Conservation (phyloP, 2,113 vertebrate genomes). For the Eolophus roseicapilla region DNA sequence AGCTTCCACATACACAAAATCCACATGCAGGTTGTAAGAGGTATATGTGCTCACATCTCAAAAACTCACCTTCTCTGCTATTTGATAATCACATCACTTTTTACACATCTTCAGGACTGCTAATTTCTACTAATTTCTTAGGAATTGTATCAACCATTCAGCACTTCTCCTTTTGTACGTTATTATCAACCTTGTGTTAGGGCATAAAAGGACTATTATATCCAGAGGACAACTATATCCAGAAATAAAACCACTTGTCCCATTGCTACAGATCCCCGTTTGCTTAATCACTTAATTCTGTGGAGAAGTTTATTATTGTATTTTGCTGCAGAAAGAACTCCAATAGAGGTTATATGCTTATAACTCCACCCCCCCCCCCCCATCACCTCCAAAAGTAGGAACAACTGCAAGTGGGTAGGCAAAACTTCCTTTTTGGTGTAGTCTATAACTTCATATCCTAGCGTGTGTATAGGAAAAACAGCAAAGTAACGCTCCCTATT, state of each 20-base stretch:
- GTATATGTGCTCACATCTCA: accelerated
- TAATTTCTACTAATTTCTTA: not conserved
- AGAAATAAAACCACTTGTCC: not conserved
- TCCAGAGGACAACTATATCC: not conserved
- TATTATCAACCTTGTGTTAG: not conserved
- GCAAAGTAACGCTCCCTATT: accelerated
- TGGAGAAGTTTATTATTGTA: accelerated
- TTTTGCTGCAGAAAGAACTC: not conserved
- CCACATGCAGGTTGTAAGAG: not conserved
- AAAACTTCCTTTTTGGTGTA: not conserved
- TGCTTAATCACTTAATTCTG: too few species aligned
- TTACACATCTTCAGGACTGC: not conserved
- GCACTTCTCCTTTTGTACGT: not conserved
- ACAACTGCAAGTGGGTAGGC: accelerated
- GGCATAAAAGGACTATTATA: not conserved
- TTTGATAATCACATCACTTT: not conserved
- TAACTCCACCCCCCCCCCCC: not conserved
- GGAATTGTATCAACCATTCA: not conserved
- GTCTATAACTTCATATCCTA: not conserved
- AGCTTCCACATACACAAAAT: not conserved
- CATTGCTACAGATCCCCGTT: not conserved
- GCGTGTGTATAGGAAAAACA: accelerated
- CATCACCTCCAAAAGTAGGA: not conserved
- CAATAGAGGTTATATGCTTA: accelerated
- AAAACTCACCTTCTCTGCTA: not conserved